Evolutionary conservation across 2,797 vertebrate genomes (phyloP).

Genomic region (Sphaeramia orbicularis): DNA sequence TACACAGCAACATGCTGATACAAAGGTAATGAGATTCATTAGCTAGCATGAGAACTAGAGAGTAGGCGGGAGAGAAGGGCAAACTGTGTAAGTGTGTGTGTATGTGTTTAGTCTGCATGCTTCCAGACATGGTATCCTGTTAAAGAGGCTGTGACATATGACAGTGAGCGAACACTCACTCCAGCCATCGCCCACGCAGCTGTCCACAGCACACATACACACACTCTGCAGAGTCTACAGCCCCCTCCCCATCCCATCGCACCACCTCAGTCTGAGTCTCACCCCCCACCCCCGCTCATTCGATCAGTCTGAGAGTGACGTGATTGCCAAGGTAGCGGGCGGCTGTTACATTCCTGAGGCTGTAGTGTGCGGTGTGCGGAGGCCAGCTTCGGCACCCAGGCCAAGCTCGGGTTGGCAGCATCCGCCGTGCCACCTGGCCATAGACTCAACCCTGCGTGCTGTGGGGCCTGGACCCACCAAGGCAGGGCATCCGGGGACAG

Average conservation of each 20-base stretch:
- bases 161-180: constrained; percentile 72
- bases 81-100: constrained; percentile 31
- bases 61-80: constrained; percentile 68
- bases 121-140: constrained; percentile 71
- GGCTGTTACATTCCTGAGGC: constrained; percentile 84
- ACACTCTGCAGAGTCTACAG: constrained; percentile 24
- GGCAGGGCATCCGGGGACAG: constrained; percentile 74
- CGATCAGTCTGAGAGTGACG: constrained; percentile 77
- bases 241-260: constrained; percentile 35
- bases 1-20: constrained; percentile 72
- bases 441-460: constrained; percentile 49
- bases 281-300: constrained; percentile 48
- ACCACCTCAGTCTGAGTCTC: constrained; percentile 58
- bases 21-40: constrained; percentile 81
- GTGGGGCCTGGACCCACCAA: constrained; percentile 55
- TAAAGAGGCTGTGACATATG: constrained; percentile 74
- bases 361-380: constrained; percentile 68
- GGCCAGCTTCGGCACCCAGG: constrained; percentile 59
- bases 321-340: constrained; percentile 81
- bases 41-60: constrained; percentile 76
- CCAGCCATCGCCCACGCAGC: constrained; percentile 71
- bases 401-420: constrained; percentile 69
- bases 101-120: constrained; percentile 63
- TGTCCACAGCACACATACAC: constrained; percentile 61
- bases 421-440: constrained; percentile 66